Evolutionary conservation across 2,888 invertebrate species (phyloP).

Genomic region (Leptinotarsa tumamoca): DNA sequence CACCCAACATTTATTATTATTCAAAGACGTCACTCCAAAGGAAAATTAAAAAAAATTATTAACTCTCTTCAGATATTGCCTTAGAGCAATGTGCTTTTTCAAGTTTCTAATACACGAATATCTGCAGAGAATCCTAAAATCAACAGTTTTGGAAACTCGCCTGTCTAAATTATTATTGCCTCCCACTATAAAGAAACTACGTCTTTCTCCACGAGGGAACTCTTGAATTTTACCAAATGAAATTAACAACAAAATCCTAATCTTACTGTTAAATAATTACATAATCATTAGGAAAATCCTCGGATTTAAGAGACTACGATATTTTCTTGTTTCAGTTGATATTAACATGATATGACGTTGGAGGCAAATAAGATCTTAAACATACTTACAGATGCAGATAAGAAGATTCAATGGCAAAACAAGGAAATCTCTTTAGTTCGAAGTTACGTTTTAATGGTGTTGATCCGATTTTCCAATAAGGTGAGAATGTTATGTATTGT

Average conservation of each 20-base stretch:
- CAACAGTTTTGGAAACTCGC: too few species aligned
- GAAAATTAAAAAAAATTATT: too few species aligned
- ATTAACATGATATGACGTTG: conserved; percentile 7
- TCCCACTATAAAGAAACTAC: neutral
- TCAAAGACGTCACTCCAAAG: too few species aligned
- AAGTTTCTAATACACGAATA: too few species aligned
- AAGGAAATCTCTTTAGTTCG: conserved; percentile 11
- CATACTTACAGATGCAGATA: conserved; percentile 12
- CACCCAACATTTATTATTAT: too few species aligned
- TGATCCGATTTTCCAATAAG: neutral
- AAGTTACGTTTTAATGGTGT: neutral
- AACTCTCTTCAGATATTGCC: too few species aligned
- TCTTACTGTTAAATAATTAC: neutral
- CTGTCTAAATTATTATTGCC: too few species aligned
- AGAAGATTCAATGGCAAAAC: conserved; percentile 16
- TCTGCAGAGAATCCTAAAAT: too few species aligned
- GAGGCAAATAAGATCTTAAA: conserved; percentile 8
- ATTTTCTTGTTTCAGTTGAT: conserved; percentile 14
- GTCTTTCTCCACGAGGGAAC: neutral
- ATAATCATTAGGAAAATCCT: neutral
- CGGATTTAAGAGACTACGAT: neutral
- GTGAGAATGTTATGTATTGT: neutral
- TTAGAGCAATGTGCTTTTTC: too few species aligned
- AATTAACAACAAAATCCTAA: neutral
- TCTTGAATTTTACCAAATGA: neutral